Conservation (phyloP, 2,888 invertebrate species). For the Gortyna flavago region DNA sequence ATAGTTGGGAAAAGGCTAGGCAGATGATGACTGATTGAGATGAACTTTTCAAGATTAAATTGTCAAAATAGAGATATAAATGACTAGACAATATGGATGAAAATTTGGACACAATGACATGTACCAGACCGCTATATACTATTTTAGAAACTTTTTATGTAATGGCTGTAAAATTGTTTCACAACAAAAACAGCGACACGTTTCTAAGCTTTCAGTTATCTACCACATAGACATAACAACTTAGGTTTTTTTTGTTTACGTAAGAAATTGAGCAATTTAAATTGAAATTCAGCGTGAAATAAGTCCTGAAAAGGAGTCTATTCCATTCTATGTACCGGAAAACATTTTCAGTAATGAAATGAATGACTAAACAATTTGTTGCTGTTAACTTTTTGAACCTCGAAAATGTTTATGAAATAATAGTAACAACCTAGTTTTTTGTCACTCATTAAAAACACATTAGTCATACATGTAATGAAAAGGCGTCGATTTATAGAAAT, state of each 20-base stretch:
- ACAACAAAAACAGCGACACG: background rate
- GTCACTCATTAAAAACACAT: constrained; percentile 19
- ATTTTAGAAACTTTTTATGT: background rate
- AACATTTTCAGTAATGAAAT: constrained; percentile 39
- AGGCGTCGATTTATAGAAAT: background rate
- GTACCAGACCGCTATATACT: background rate
- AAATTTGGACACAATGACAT: background rate
- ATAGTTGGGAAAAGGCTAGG: no score
- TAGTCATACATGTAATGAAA: background rate
- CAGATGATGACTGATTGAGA: background rate
- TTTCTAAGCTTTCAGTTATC: background rate
- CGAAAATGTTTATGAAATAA: constrained; percentile 19
- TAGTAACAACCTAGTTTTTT: background rate
- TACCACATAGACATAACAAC: background rate
- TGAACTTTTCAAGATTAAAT: background rate
- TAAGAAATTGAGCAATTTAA: background rate
- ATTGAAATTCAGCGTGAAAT: constrained; percentile 32
- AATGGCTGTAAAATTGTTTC: background rate
- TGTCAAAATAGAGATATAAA: background rate
- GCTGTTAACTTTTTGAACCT: background rate
- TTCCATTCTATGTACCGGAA: background rate
- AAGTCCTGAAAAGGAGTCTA: background rate
- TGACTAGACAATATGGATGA: background rate
- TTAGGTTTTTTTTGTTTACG: background rate
- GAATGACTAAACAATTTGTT: constrained; percentile 25